Evolutionary conservation across 2,888 invertebrate species (phyloP).

Genomic region (Papilio protenor): DNA sequence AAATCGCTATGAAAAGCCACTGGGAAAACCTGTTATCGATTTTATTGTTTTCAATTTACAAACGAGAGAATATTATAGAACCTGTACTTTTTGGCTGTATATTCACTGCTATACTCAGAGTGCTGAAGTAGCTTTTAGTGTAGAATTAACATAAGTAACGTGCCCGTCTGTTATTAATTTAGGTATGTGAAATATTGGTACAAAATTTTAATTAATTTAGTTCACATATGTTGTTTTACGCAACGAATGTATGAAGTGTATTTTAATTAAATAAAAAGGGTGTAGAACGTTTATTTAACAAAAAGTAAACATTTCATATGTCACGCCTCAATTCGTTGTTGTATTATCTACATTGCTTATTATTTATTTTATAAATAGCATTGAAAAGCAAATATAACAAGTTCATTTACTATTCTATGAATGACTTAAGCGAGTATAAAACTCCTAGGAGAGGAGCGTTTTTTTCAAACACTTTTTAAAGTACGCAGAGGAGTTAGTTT

Average conservation of each 20-base stretch:
- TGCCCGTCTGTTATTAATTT: neutral
- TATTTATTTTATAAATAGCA: neutral
- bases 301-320: neutral
- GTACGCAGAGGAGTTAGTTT: too few relatives aligned
- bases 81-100: neutral
- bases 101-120: too few relatives aligned
- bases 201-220: neutral
- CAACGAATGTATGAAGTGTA: neutral
- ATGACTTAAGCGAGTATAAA: too few relatives aligned
- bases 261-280: slow-evolving; percentile 16
- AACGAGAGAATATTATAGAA: neutral
- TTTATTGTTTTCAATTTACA: neutral
- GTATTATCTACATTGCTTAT: neutral
- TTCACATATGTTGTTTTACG: neutral
- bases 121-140: too few relatives aligned
- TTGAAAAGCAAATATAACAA: too few relatives aligned
- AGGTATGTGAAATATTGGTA: neutral
- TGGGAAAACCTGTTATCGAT: slow-evolving; percentile 1
- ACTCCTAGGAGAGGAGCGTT: too few relatives aligned
- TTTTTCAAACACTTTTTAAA: too few relatives aligned
- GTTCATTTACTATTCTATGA: too few relatives aligned
- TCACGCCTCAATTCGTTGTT: too few relatives aligned
- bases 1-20: neutral
- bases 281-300: neutral
- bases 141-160: too few relatives aligned